Base-by-base conservation (phyloP, 2,113 vertebrate genomes). In the Ptilorrhoa leucosticta region DNA sequence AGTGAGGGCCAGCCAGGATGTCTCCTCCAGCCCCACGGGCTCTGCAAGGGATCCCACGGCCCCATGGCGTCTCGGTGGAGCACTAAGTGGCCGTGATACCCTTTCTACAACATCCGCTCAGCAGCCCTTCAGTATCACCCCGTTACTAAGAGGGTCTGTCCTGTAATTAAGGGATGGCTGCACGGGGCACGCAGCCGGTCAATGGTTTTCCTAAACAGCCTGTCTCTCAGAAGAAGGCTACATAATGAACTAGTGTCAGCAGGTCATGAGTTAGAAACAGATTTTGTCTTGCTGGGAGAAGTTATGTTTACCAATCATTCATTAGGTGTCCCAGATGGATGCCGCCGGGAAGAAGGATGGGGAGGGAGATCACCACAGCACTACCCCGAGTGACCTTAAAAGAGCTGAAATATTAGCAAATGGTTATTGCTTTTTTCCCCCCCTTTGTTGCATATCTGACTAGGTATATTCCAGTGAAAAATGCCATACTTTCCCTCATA, bases 201-300 rank as follows among this genome's bases (percentile, higher is more conserved):
- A 60, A 9, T 42, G 64, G 66, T 51, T 94, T 71, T 78, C 83
- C 88, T 92, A 95, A 97, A 94, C 92, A 95, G 85, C 64, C 90
- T 95, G 93, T 95, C 95, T 95, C 65, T 89, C 12, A 7, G 89
- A 82, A 78, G 80, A 93, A 82, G 77, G 93, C 53, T 47, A 71
- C 77, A 79, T 95, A 96, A 97, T 84, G 91, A 94, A 94, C 2
- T 75, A 91, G 94, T 95, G 94, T 94, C 95, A 95, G 72, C 39
- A 93, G 96, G 95, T 95, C 96, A 82, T 0, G 71, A 90, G 94
- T 81, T 90, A 89, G 95, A 93, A 95, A 93, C 76, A 81, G 89
- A 90, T 84, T 95, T 94, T 79, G 69, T 94, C 95, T 89, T 92
- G 77, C 89, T 95, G 94, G 77, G 87, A 87, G 79, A 94, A 96